These are phyloP conservation scores for Melanotaenia parkinsoni DNA, from an alignment of 2,797 vertebrate species.

Conservation along the genomic window DNA sequence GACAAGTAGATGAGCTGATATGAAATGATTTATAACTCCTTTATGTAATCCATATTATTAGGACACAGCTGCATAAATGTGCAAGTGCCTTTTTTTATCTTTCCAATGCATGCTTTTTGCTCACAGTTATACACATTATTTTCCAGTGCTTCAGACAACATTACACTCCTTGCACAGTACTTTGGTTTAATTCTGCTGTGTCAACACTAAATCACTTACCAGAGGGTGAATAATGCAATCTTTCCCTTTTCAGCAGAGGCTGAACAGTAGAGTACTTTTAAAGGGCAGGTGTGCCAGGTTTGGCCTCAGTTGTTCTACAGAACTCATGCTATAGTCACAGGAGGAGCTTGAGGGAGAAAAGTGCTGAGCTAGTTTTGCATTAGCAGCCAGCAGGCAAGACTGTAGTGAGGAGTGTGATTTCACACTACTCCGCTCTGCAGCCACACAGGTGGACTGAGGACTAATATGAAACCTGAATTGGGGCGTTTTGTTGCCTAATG, in stretches of 20 bases:
- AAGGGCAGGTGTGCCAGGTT: conserved; percentile 69
- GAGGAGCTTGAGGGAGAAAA: conserved; percentile 52
- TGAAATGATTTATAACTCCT: conserved; percentile 20
- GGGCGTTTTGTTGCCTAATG: conserved; percentile 39
- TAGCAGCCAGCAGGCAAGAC: conserved; percentile 55
- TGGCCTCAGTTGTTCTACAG: conserved; percentile 57
- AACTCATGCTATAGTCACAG: conserved; percentile 53
- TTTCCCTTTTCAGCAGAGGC: conserved; percentile 55
- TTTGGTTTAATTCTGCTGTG: conserved; percentile 60
- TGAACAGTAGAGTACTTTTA: conserved; percentile 63
- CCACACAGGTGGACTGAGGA: conserved; percentile 59
- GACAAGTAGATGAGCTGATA: conserved; percentile 19
- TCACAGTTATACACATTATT: conserved; percentile 26
- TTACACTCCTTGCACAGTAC: conserved; percentile 40
- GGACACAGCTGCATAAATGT: not conserved
- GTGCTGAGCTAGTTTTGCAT: conserved; percentile 69
- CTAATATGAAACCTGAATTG: conserved; percentile 60
- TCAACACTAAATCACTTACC: conserved; percentile 53
- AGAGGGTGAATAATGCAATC: conserved; percentile 47
- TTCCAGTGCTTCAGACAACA: conserved; percentile 6
- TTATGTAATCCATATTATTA: not conserved
- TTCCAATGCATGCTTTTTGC: conserved; percentile 15
- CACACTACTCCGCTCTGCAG: conserved; percentile 56
- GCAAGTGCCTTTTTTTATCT: not conserved
- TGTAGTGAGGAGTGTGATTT: conserved; percentile 57